These are phyloP conservation scores for Sycophila texana DNA, from an alignment of 2,888 invertebrate genomes.

Conservation along the genomic window DNA sequence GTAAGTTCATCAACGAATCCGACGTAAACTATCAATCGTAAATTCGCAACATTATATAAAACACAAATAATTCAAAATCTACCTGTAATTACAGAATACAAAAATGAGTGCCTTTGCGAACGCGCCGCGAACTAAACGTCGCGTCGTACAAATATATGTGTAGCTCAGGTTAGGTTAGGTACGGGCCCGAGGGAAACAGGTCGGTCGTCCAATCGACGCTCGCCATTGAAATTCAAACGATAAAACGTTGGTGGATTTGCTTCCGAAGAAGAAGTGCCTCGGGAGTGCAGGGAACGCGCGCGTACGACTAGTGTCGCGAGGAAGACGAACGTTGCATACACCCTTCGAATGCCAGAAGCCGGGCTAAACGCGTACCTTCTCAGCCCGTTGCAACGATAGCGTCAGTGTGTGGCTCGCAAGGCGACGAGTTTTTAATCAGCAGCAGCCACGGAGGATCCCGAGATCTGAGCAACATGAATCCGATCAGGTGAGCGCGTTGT, in stretches of 20 bases:
- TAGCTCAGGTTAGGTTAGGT: slow-evolving; percentile 25
- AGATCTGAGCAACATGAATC: slow-evolving; percentile 20
- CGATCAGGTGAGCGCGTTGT: slow-evolving; percentile 34
- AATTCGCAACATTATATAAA: too few relatives aligned
- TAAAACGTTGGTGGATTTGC: slow-evolving; percentile 40
- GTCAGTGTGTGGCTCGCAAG: not conserved
- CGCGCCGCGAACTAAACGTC: not conserved
- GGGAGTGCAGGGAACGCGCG: slow-evolving; percentile 2
- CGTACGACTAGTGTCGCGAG: not conserved
- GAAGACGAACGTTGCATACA: slow-evolving; percentile 1
- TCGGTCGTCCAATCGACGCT: slow-evolving; percentile 30
- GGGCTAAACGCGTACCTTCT: not conserved
- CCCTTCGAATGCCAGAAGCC: slow-evolving; percentile 15
- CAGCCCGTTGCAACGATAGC: not conserved
- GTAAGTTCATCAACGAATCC: too few relatives aligned
- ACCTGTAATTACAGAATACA: not conserved
- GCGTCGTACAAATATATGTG: not conserved
- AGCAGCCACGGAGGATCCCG: not conserved
- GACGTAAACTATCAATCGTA: too few relatives aligned
- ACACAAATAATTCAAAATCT: not conserved
- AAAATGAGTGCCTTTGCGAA: slow-evolving; percentile 20
- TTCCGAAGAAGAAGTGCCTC: not conserved
- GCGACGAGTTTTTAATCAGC: not conserved
- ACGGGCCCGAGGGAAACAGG: not conserved
- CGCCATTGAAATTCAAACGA: slow-evolving; percentile 43